Evolutionary conservation across 2,888 invertebrate genomes (phyloP).

Genomic region (Zaprionus lineosus): DNA sequence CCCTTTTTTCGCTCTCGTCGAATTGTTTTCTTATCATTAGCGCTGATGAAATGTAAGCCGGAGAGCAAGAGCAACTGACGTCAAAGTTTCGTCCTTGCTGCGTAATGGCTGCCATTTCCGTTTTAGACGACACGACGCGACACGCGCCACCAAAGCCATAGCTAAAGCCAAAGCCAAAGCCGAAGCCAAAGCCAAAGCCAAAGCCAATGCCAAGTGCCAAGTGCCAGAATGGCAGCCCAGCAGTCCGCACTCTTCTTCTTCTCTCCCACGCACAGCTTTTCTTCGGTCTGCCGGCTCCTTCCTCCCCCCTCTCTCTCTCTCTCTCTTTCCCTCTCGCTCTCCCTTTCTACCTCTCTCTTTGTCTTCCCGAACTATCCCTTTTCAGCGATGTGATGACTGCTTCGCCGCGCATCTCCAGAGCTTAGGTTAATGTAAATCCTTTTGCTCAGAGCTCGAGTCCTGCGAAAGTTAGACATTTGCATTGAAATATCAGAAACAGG

Average conservation of each 20-base stretch:
- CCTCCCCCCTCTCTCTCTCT: too few species aligned
- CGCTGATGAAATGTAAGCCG: slow-evolving; percentile 72
- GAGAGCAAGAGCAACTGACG: slow-evolving; percentile 26
- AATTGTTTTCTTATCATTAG: slow-evolving; percentile 77
- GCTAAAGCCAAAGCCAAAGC: slow-evolving; percentile 28
- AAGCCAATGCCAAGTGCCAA: slow-evolving; percentile 16
- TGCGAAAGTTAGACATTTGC: slow-evolving; percentile 56
- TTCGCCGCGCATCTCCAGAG: slow-evolving; percentile 43
- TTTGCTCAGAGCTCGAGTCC: slow-evolving; percentile 35
- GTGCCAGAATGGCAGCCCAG: slow-evolving; percentile 10
- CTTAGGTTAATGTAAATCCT: slow-evolving; percentile 62
- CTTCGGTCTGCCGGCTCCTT: too few species aligned
- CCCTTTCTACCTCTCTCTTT: not conserved
- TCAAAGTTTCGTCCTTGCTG: slow-evolving; percentile 60
- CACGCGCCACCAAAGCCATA: slow-evolving; percentile 44
- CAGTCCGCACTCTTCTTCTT: slow-evolving; percentile 8
- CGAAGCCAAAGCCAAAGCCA: slow-evolving; percentile 29
- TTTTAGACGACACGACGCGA: slow-evolving; percentile 52
- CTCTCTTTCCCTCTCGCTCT: not conserved
- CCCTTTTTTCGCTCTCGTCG: slow-evolving; percentile 19
- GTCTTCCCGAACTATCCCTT: not conserved
- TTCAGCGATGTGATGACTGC: slow-evolving; percentile 3
- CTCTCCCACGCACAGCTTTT: too few species aligned
- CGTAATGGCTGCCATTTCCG: slow-evolving; percentile 72
- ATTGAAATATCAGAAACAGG: slow-evolving; percentile 40